These are phyloP conservation scores for Otolemur garnettii DNA, from an alignment of 2,113 vertebrate species.

Conservation along the genomic window DNA sequence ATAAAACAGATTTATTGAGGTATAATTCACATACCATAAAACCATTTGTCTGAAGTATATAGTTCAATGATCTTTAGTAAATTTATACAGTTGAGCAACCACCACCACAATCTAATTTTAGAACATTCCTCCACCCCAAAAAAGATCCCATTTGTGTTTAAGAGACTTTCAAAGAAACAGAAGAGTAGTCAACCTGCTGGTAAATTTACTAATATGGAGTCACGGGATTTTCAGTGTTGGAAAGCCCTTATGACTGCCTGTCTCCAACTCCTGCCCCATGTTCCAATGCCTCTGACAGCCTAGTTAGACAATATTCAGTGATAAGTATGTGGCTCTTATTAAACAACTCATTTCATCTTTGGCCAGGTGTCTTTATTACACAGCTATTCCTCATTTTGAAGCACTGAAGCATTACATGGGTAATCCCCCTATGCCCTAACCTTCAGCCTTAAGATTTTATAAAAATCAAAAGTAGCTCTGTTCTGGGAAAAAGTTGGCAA, in stretches of 20 bases:
- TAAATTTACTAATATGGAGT: background rate
- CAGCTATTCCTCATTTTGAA: background rate
- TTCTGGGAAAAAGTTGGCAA: background rate
- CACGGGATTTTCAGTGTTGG: background rate
- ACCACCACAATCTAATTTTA: conserved; percentile 6
- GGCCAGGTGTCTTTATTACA: background rate
- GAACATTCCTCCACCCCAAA: background rate
- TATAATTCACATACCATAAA: background rate
- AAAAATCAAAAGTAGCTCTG: conserved; percentile 40
- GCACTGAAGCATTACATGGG: background rate
- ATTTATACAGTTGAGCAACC: background rate
- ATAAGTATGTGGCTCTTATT: background rate
- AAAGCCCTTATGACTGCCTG: background rate
- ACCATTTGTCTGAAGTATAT: background rate
- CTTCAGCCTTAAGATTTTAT: background rate
- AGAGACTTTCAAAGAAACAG: background rate
- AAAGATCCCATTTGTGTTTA: conserved; percentile 21
- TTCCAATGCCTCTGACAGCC: background rate
- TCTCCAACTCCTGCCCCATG: background rate
- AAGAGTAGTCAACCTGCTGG: background rate
- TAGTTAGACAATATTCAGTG: background rate
- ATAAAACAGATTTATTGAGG: background rate
- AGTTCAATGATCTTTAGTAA: conserved; percentile 21
- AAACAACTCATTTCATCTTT: background rate
- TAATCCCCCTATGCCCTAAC: background rate